These are phyloP conservation scores for Metacarcinus magister DNA, from an alignment of 2,888 invertebrate species.

Conservation along the genomic window DNA sequence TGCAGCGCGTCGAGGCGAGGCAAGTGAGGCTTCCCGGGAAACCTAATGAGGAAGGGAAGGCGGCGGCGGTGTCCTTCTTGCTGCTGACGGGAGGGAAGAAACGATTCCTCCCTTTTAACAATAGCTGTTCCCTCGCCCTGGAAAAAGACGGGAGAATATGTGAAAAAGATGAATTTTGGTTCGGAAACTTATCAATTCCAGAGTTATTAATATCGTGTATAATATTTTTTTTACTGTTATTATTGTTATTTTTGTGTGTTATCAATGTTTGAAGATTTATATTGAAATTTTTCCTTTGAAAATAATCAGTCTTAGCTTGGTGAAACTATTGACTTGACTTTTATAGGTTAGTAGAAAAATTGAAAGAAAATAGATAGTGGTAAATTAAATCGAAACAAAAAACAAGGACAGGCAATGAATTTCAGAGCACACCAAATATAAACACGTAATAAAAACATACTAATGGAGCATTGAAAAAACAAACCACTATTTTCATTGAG, in stretches of 20 bases:
- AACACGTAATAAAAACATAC: too few relatives aligned
- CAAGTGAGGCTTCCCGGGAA: conserved; percentile 8
- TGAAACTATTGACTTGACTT: not conserved
- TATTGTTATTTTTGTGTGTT: not conserved
- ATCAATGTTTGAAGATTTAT: not conserved
- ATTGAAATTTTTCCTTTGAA: not conserved
- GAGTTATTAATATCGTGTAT: not conserved
- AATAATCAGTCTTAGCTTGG: not conserved
- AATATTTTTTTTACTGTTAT: not conserved
- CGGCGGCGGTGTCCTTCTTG: not conserved
- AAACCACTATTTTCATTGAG: too few relatives aligned
- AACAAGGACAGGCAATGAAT: too few relatives aligned
- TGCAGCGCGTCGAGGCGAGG: not conserved
- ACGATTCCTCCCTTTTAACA: conserved; percentile 7
- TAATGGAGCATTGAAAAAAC: too few relatives aligned
- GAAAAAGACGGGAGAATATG: not conserved
- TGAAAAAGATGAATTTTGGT: not conserved
- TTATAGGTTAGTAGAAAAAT: not conserved
- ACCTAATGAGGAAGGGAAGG: not conserved
- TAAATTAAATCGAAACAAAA: too few relatives aligned
- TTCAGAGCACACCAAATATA: too few relatives aligned
- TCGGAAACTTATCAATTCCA: not conserved
- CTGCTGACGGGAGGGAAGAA: not conserved
- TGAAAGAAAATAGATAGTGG: not conserved
- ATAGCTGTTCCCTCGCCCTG: not conserved